Conservation (phyloP, 1,140 invertebrate species). For the Samia ricini region DNA sequence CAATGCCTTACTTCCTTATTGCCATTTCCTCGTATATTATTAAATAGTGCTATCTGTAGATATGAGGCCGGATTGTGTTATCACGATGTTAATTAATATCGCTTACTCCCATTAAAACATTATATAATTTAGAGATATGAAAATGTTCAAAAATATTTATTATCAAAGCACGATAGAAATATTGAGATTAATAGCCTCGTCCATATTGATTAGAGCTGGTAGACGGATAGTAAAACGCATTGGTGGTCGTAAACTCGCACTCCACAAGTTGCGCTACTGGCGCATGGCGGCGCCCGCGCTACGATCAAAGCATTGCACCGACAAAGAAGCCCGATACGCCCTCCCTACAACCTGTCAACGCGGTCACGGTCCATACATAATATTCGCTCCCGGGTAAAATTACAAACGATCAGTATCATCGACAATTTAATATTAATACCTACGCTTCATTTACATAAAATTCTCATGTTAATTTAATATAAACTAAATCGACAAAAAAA, state of each 20-base stretch:
- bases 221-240: slow-evolving; percentile 56
- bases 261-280: slow-evolving; percentile 41
- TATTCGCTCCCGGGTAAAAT: slow-evolving; percentile 53
- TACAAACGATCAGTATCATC: slow-evolving; percentile 51
- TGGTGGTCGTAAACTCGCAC: slow-evolving; percentile 65
- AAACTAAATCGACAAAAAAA: slow-evolving; percentile 29
- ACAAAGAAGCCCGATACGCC: slow-evolving; percentile 55
- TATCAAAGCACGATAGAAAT: not conserved
- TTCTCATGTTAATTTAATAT: slow-evolving; percentile 30
- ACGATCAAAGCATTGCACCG: slow-evolving; percentile 56
- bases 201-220: slow-evolving; percentile 26
- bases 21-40: too few species aligned
- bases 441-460: slow-evolving; percentile 40
- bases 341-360: slow-evolving; percentile 55
- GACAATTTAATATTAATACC: slow-evolving; percentile 60
- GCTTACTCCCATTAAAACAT: too few species aligned
- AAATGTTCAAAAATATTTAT: too few species aligned
- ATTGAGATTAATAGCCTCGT: not conserved
- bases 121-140: not conserved
- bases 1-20: too few species aligned
- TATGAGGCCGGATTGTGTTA: too few species aligned
- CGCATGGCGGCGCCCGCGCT: slow-evolving; percentile 57
- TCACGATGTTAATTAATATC: too few species aligned
- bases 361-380: slow-evolving; percentile 53
- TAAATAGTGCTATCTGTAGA: too few species aligned